phyloP scores from a whole-genome alignment of 1,140 invertebrate genomes.

The Procambarus virginalis region DNA sequence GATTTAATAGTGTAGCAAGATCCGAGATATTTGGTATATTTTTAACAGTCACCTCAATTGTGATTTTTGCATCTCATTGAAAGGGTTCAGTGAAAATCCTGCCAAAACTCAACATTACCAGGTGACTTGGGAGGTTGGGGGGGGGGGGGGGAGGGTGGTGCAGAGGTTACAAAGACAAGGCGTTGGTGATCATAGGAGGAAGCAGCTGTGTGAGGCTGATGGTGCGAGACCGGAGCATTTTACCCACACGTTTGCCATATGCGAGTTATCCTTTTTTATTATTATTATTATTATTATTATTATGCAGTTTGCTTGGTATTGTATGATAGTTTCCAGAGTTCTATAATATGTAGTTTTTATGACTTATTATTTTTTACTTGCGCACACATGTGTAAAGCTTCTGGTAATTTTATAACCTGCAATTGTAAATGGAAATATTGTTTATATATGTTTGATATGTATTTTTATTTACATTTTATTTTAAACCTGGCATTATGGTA shows the following conservation, averaged over 20 bases:
- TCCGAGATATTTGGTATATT: neutral
- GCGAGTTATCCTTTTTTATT: neutral
- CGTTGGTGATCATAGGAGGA: neutral
- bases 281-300: neutral
- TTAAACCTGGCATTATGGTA: neutral
- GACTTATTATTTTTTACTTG: neutral
- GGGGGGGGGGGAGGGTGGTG: neutral
- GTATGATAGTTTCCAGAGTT: neutral
- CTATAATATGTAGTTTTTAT: neutral
- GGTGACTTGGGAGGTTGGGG: neutral
- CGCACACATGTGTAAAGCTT: neutral
- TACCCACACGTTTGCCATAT: neutral
- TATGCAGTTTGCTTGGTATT: neutral
- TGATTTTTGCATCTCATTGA: neutral
- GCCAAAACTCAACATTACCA: neutral
- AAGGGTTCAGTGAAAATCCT: neutral
- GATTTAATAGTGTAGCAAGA: neutral
- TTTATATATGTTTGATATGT: slow-evolving; percentile 10
- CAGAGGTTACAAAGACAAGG: neutral
- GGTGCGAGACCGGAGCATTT: neutral
- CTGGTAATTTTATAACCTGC: slow-evolving; percentile 2
- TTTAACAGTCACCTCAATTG: neutral
- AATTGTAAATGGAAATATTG: neutral
- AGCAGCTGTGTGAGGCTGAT: neutral
- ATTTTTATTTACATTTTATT: slow-evolving; percentile 7